A percentile compares a stretch with the other conserved stretches of the same genome.
These are phyloP conservation scores for Tenthredo mesomela DNA, from an alignment of 2,888 invertebrate genomes.

Conservation along the genomic window DNA sequence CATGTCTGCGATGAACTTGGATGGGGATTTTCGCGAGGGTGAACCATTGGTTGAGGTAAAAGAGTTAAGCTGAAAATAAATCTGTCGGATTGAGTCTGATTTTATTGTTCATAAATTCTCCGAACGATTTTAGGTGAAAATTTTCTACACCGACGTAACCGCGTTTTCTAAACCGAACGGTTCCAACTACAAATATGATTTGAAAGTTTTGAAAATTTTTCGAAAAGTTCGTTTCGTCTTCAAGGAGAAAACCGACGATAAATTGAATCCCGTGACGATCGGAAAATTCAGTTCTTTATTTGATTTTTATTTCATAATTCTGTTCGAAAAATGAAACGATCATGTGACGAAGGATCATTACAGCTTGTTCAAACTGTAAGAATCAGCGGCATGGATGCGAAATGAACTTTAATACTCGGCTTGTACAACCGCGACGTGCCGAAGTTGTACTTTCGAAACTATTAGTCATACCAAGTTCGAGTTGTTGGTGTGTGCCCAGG, in stretches of 20 bases:
- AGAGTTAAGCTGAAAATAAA: constrained; percentile 33
- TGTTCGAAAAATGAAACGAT: neutral
- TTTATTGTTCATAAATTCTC: constrained; percentile 44
- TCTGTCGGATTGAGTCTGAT: constrained; percentile 13
- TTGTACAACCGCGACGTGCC: neutral
- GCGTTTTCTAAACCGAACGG: constrained; percentile 7
- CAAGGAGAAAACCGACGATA: neutral
- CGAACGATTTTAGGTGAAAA: constrained; percentile 5
- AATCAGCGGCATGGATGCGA: neutral
- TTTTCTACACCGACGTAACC: constrained; percentile 9
- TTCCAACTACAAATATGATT: constrained; percentile 16
- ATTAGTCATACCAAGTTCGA: constrained; percentile 17
- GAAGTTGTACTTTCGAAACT: constrained; percentile 15
- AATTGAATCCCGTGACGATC: neutral
- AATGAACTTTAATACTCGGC: constrained; percentile 6
- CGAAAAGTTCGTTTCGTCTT: neutral
- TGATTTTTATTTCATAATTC: neutral
- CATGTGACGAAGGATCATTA: neutral
- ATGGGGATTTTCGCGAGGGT: neutral
- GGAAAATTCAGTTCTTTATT: neutral
- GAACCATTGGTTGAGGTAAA: neutral
- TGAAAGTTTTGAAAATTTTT: constrained; percentile 1
- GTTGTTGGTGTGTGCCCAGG: neutral
- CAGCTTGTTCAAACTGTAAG: neutral
- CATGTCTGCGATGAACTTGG: neutral